These are phyloP conservation scores for Telmatochromis brichardi DNA, from an alignment of 2,113 vertebrate genomes.

Conservation along the genomic window DNA sequence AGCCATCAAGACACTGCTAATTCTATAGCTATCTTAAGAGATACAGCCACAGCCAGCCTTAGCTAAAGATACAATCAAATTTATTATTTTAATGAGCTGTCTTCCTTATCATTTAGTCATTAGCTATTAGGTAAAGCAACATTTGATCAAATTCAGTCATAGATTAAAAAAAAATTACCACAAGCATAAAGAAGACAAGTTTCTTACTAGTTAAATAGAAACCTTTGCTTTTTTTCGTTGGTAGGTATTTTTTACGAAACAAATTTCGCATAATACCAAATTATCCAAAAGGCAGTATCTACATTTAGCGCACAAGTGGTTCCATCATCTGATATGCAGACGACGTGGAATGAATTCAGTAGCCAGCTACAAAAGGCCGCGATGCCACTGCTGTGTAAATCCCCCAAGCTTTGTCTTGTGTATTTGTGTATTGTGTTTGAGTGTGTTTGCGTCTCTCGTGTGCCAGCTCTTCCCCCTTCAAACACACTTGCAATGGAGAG, in stretches of 20 bases:
- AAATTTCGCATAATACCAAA: neutral
- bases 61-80: neutral
- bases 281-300: neutral
- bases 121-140: neutral
- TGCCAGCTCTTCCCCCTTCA: constrained; percentile 42
- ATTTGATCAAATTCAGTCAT: neutral
- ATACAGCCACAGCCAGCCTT: neutral
- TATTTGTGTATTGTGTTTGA: neutral
- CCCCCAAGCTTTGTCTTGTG: constrained; percentile 23
- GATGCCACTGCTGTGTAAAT: constrained; percentile 26
- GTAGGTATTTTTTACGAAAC: neutral
- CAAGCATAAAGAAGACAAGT: neutral
- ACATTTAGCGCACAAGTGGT: neutral
- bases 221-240: neutral
- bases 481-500: constrained; percentile 33
- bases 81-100: neutral
- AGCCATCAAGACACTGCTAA: neutral
- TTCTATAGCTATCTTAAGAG: neutral
- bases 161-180: neutral
- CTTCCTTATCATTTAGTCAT: neutral
- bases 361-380: constrained; percentile 26
- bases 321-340: neutral
- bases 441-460: neutral
- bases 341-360: constrained; percentile 28
- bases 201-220: neutral